Evolutionary conservation across 1,140 invertebrate genomes (phyloP).

Genomic region (Panagrolaimus sp.): DNA sequence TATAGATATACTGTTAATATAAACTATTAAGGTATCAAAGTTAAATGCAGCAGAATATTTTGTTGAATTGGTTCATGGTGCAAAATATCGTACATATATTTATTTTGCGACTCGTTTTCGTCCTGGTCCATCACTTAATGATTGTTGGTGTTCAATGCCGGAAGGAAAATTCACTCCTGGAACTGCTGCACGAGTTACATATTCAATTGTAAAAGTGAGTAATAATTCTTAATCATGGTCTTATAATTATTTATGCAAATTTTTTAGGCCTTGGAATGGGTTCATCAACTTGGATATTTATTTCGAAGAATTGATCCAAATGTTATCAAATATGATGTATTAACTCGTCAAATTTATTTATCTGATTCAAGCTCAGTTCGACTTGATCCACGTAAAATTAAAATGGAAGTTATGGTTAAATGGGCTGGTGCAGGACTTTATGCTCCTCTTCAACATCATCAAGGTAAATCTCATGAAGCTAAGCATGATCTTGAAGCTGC

Average conservation of each 20-base stretch:
- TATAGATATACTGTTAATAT: background rate
- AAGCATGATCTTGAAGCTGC: conserved; percentile 29
- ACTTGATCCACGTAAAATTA: conserved; percentile 29
- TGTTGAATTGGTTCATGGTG: conserved; percentile 32
- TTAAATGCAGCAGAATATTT: conserved; percentile 31
- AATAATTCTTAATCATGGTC: conserved; percentile 33
- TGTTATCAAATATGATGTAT: conserved; percentile 33
- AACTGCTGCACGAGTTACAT: background rate
- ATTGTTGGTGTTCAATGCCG: background rate
- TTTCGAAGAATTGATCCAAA: conserved; percentile 37
- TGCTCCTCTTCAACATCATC: conserved; percentile 31
- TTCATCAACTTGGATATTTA: conserved; percentile 24
- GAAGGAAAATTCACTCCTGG: background rate
- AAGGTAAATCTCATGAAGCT: conserved; percentile 21
- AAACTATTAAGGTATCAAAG: conserved; percentile 21
- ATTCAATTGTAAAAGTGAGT: conserved; percentile 5
- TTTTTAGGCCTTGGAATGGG: conserved; percentile 26
- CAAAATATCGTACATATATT: conserved; percentile 26
- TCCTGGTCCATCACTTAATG: conserved; percentile 8
- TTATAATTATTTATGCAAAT: no score
- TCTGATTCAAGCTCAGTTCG: conserved; percentile 30
- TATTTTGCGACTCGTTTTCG: conserved; percentile 7
- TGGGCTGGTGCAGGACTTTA: conserved; percentile 33
- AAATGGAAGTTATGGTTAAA: conserved; percentile 27
- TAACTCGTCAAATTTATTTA: conserved; percentile 26